phyloP scores from a whole-genome alignment of 2,888 invertebrate genomes.

The Hypomecis punctinalis region DNA sequence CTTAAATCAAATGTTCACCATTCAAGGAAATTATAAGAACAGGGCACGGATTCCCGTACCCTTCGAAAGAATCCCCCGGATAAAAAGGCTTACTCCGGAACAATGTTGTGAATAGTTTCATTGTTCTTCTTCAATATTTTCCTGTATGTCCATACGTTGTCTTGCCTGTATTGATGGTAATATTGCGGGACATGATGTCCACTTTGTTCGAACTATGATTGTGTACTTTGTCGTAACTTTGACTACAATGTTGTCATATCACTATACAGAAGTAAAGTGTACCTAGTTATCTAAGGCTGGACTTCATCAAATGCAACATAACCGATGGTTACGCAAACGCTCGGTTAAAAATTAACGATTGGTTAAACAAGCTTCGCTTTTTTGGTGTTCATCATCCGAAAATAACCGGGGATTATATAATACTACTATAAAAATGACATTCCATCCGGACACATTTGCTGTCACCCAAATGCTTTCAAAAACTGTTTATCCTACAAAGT shows the following conservation, averaged over 20 bases:
- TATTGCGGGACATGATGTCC: slow-evolving; percentile 29
- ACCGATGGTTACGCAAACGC: too few relatives aligned
- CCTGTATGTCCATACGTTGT: slow-evolving; percentile 29
- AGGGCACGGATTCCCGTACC: slow-evolving; percentile 70
- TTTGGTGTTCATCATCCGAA: too few relatives aligned
- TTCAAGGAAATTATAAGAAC: slow-evolving; percentile 83
- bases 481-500: too few relatives aligned
- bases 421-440: too few relatives aligned
- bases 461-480: too few relatives aligned
- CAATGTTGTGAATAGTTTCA: slow-evolving; percentile 64
- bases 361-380: too few relatives aligned
- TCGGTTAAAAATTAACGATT: too few relatives aligned
- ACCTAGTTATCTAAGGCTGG: too few relatives aligned
- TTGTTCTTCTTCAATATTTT: slow-evolving; percentile 54
- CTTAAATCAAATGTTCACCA: slow-evolving; percentile 83
- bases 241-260: slow-evolving; percentile 8
- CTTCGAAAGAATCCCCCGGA: slow-evolving; percentile 64
- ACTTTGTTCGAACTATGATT: slow-evolving; percentile 8
- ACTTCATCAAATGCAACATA: too few relatives aligned
- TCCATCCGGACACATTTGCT: too few relatives aligned
- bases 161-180: slow-evolving; percentile 28
- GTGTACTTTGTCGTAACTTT: neutral
- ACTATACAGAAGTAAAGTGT: too few relatives aligned
- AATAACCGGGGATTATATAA: too few relatives aligned
- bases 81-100: slow-evolving; percentile 71